Evolutionary conservation across 2,113 vertebrate genomes (phyloP), one percentile per base, ranked within the genome.

Genomic region (Corydoras sp.): DNA sequence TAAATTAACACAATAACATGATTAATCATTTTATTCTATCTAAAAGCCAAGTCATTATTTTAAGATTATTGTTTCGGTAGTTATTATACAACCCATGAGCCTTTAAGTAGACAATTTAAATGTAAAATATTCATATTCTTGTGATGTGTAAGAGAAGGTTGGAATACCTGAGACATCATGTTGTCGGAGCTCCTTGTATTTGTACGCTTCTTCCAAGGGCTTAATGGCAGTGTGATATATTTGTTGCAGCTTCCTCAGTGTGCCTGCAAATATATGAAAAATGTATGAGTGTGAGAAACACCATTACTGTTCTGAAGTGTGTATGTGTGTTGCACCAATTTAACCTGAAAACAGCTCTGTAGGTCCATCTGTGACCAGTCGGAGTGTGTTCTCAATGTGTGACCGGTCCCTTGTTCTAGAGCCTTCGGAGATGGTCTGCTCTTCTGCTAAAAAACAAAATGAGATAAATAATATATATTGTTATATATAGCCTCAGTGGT

Each of bases 161-260:
- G 14, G 12, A 48, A 76, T 88, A 98, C 96, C 95, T 89, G 95
- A 94, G 85, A 98, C 95, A 83, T 98, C 95, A 0, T 98, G 93
- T 84, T 98, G 94, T 74, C 96, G 88, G 72, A 99, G 93, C 80
- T 98, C 96, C 0, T 96, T 97, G 89, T 99, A 99, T 80, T 92
- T 97, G 84, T 92, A 99, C 54, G 92, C 94, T 68, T 94, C 89
- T 70, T 98, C 97, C 83, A 99, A 74, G 62, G 97, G 97, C 79
- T 94, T 95, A 89, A 98, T 94, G 83, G 95, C 89, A 0, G 89
- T 83, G 76, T 96, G 93, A 83, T 98, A 98, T 83, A 95, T 92
- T 85, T 93, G 91, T 80, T 95, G 79, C 75, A 98, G 90, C 56
- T 89, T 88, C 88, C 96, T 96, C 79, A 98, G 82, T 5, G 91